These are phyloP conservation scores for Drosophila serrata DNA, from an alignment of 1,140 invertebrate genomes.

Conservation along the genomic window DNA sequence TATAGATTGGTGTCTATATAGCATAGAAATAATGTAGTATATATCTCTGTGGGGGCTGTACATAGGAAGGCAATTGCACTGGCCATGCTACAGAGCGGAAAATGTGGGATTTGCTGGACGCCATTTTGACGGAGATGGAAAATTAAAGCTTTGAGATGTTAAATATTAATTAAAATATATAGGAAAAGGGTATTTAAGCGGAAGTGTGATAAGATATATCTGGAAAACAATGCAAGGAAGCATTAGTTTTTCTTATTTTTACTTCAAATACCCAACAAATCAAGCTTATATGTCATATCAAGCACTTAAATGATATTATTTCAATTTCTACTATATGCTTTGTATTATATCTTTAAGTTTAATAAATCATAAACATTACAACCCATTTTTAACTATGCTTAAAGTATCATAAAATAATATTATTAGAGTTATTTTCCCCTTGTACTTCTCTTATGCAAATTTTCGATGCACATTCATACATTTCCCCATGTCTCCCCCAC, in stretches of 20 bases:
- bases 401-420: not conserved
- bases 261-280: not conserved
- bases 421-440: not conserved
- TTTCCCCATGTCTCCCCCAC: not conserved
- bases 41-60: conserved; percentile 39
- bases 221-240: not conserved
- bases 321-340: not conserved
- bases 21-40: conserved; percentile 11
- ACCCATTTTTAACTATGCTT: not conserved
- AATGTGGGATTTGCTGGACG: conserved; percentile 14
- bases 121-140: conserved; percentile 34
- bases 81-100: conserved; percentile 53
- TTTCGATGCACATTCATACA: not conserved
- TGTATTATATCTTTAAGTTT: not conserved
- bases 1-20: conserved; percentile 23
- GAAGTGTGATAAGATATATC: not conserved
- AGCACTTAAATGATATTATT: not conserved
- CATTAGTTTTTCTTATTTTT: not conserved
- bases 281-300: too few relatives aligned
- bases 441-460: not conserved
- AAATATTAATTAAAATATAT: not conserved
- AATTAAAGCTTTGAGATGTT: not conserved
- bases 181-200: not conserved
- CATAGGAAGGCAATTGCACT: conserved; percentile 72
- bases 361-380: not conserved